Conservation (phyloP, 2,797 vertebrate species). For the Linurgus olivaceus region DNA sequence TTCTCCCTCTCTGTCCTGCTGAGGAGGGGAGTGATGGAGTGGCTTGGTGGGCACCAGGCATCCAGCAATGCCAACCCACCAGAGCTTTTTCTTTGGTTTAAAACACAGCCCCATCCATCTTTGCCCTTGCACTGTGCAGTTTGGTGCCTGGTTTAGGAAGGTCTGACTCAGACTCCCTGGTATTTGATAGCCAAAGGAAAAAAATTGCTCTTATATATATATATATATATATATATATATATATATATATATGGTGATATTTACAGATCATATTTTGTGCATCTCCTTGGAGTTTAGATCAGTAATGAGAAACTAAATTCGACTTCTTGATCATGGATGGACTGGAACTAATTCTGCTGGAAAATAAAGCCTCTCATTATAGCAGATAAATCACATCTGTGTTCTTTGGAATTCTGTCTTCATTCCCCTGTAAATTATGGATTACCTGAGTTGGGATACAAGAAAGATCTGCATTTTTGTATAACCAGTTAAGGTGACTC, state of each 20-base stretch:
- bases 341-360: background rate
- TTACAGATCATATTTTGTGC: background rate
- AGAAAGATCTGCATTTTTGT: background rate
- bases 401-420: background rate
- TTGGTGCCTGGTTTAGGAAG: background rate
- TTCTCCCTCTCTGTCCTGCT: background rate
- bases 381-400: background rate
- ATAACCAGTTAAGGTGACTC: background rate
- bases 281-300: background rate
- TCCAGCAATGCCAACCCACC: background rate
- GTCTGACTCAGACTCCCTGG: background rate
- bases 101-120: background rate
- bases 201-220: background rate
- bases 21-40: background rate
- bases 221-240: too few relatives aligned
- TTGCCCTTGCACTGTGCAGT: background rate
- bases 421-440: background rate
- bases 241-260: background rate
- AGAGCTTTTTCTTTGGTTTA: accelerated
- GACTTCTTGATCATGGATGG: background rate
- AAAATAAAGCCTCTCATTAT: background rate
- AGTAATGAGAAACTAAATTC: background rate
- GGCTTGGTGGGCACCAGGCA: background rate
- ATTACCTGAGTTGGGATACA: background rate
- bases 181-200: background rate